Evolutionary conservation across 2,113 vertebrate species (phyloP).

Genomic region (Daubentonia madagascariensis): DNA sequence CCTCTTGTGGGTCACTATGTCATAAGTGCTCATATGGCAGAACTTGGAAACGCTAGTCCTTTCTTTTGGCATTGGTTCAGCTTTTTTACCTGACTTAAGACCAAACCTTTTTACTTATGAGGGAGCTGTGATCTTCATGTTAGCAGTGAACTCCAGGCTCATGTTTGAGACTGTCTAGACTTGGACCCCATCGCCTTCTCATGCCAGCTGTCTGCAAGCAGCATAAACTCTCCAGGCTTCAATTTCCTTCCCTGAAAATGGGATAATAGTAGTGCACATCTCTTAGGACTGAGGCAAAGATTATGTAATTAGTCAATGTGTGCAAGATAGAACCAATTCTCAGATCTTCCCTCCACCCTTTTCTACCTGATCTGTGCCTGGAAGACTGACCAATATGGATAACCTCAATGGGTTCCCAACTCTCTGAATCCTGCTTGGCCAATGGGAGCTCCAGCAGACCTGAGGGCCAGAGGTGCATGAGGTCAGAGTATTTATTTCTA

Average conservation of each 20-base stretch:
- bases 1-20: accelerated
- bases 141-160: not conserved
- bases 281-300: not conserved
- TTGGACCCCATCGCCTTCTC: not conserved
- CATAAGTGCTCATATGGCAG: not conserved
- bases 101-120: not conserved
- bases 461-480: not conserved
- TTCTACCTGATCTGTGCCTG: not conserved
- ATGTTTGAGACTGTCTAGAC: not conserved
- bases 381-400: not conserved
- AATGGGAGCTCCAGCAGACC: not conserved
- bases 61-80: not conserved
- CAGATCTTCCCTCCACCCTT: not conserved
- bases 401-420: not conserved
- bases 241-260: not conserved
- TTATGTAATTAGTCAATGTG: not conserved
- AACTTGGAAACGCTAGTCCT: not conserved
- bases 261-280: not conserved
- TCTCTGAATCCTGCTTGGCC: not conserved
- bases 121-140: not conserved
- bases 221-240: not conserved
- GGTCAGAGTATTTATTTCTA: not conserved
- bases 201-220: no score
- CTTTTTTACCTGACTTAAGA: not conserved
- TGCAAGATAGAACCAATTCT: not conserved